phyloP scores from a whole-genome alignment of 2,797 vertebrate genomes.

The Corythornis leucogaster region DNA sequence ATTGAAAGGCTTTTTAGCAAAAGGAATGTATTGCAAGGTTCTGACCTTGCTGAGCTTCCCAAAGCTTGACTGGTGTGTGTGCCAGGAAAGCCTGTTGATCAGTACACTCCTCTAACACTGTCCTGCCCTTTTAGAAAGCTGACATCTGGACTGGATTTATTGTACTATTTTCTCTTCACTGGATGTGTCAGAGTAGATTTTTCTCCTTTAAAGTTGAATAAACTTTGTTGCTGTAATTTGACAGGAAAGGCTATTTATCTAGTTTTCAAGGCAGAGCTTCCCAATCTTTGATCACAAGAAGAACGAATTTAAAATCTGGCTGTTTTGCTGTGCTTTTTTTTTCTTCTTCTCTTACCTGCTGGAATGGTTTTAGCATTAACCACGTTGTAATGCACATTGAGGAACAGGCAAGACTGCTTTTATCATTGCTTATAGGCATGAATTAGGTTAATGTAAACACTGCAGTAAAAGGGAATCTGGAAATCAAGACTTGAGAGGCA shows the following conservation, averaged over 20 bases:
- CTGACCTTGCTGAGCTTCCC: neutral
- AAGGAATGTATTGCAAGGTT: neutral
- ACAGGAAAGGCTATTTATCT: neutral
- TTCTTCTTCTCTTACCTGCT: neutral
- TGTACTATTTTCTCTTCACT: neutral
- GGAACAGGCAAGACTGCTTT: constrained; percentile 25
- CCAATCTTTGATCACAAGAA: neutral
- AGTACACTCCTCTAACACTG: neutral
- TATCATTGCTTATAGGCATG: neutral
- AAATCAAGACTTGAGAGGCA: constrained; percentile 4
- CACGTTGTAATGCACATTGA: neutral
- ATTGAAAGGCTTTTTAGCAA: neutral
- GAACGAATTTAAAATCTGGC: neutral
- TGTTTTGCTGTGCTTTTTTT: neutral
- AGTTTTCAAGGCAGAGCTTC: neutral
- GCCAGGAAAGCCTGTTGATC: neutral
- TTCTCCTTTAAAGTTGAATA: neutral
- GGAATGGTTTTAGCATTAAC: neutral
- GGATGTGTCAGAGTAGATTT: neutral
- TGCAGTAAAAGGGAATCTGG: neutral
- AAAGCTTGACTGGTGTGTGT: neutral
- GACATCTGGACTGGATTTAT: neutral
- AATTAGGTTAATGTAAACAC: neutral
- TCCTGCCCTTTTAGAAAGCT: neutral
- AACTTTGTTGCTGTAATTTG: neutral